A percentile compares a stretch with the other conserved stretches of the same genome.
Evolutionary conservation across 1,140 invertebrate genomes (phyloP).

Genomic region (Euura saliciscinereae): DNA sequence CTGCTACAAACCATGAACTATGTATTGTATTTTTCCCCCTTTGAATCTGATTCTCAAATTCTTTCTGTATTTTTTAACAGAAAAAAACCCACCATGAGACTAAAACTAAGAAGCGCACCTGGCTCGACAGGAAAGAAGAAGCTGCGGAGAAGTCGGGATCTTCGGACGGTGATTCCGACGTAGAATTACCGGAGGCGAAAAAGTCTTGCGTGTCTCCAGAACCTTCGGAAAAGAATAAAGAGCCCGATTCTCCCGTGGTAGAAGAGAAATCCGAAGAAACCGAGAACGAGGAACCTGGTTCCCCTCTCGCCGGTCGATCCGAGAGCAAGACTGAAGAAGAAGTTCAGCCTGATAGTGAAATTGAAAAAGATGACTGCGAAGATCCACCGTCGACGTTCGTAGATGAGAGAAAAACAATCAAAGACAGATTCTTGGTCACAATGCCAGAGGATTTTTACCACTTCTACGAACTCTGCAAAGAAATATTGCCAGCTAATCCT

Average conservation of each 20-base stretch:
- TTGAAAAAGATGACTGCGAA: conserved; percentile 26
- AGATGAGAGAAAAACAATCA: conserved; percentile 64
- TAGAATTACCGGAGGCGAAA: conserved; percentile 15
- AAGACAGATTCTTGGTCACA: conserved; percentile 78
- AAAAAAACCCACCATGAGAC: conserved; percentile 15
- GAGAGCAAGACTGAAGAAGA: neutral
- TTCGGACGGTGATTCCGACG: conserved; percentile 31
- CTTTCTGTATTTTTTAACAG: neutral
- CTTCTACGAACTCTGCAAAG: conserved; percentile 81
- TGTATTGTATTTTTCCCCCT: too few species aligned
- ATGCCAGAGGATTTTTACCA: conserved; percentile 91
- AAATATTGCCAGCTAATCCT: conserved; percentile 66
- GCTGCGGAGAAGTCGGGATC: conserved; percentile 26
- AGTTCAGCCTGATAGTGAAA: conserved; percentile 29
- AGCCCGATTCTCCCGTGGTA: too few species aligned
- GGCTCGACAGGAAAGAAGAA: conserved; percentile 25
- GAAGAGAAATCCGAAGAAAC: neutral
- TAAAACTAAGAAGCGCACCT: conserved; percentile 30
- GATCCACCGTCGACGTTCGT: conserved; percentile 21
- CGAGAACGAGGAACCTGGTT: conserved; percentile 24
- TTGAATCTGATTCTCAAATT: too few species aligned
- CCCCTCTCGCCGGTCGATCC: neutral
- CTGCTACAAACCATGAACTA: too few species aligned
- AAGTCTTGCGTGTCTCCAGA: neutral
- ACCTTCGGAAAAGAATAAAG: neutral